A percentile compares a stretch with the other conserved stretches of the same genome.
These are phyloP conservation scores for Dermatophagoides farinae DNA, from an alignment of 1,140 invertebrate genomes.

Conservation along the genomic window DNA sequence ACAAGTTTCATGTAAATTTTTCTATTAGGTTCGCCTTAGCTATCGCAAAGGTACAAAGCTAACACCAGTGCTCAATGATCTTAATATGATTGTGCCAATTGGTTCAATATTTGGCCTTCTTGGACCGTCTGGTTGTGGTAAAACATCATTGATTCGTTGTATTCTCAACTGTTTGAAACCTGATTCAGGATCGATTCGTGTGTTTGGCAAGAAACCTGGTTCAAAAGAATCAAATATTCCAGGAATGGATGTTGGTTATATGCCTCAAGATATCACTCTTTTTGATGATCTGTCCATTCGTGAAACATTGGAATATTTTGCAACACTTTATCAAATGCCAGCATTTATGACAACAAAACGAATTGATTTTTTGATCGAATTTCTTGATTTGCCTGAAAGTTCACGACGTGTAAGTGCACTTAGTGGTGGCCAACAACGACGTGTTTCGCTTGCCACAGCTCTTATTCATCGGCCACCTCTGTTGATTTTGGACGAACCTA, in stretches of 20 bases:
- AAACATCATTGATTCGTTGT: not conserved
- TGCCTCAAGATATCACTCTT: conserved; percentile 28
- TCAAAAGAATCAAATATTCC: conserved; percentile 20
- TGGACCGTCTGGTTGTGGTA: conserved; percentile 22
- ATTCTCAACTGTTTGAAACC: conserved; percentile 16
- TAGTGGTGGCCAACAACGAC: conserved; percentile 74
- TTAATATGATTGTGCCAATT: conserved; percentile 11
- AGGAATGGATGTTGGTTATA: conserved; percentile 28
- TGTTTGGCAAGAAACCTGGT: conserved; percentile 14
- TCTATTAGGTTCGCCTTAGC: too few relatives aligned
- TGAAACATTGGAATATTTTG: conserved; percentile 26
- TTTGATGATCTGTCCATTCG: conserved; percentile 26
- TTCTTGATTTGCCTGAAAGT: conserved; percentile 54
- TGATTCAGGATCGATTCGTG: conserved; percentile 10
- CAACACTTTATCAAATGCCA: conserved; percentile 24
- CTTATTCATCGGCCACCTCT: conserved; percentile 35
- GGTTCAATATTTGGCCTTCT: conserved; percentile 19
- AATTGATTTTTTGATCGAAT: conserved; percentile 64
- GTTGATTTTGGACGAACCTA: conserved; percentile 29
- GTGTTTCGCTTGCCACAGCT: conserved; percentile 75
- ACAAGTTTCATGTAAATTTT: too few relatives aligned
- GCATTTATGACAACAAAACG: conserved; percentile 25
- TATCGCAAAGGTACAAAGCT: not conserved
- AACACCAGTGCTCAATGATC: conserved; percentile 8
- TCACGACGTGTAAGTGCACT: conserved; percentile 20